Conservation (phyloP, 2,797 vertebrate species). For the Sebastes nivosus region DNA sequence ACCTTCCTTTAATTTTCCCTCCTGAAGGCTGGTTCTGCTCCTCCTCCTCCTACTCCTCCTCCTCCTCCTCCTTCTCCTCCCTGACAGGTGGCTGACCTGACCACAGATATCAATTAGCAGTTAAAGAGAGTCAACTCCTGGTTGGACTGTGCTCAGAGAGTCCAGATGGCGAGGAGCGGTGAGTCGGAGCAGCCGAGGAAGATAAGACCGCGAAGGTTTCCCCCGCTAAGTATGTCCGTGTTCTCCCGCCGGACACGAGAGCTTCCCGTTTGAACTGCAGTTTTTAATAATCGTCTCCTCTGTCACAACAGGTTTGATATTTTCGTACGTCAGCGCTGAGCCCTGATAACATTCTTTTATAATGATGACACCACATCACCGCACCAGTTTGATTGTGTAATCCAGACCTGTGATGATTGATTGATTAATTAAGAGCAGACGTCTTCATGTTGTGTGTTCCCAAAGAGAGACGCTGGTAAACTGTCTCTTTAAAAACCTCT, state of each 20-base stretch:
- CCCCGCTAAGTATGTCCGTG: neutral
- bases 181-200: too few relatives aligned
- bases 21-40: neutral
- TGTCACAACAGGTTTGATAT: neutral
- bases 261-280: too few relatives aligned
- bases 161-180: neutral
- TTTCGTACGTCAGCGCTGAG: neutral
- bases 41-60: neutral
- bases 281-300: too few relatives aligned
- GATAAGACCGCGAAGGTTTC: neutral
- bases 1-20: neutral
- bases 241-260: neutral
- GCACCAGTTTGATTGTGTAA: neutral
- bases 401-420: neutral
- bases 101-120: constrained; percentile 1
- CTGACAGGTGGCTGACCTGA: neutral
- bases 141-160: neutral
- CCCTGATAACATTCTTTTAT: neutral
- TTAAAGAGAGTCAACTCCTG: neutral
- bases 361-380: neutral
- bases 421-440: neutral
- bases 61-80: neutral
- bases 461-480: neutral
- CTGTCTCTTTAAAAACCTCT: neutral
- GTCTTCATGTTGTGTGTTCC: neutral